These are phyloP conservation scores for Latheticus oryzae DNA, from an alignment of 2,888 invertebrate species.

Conservation along the genomic window DNA sequence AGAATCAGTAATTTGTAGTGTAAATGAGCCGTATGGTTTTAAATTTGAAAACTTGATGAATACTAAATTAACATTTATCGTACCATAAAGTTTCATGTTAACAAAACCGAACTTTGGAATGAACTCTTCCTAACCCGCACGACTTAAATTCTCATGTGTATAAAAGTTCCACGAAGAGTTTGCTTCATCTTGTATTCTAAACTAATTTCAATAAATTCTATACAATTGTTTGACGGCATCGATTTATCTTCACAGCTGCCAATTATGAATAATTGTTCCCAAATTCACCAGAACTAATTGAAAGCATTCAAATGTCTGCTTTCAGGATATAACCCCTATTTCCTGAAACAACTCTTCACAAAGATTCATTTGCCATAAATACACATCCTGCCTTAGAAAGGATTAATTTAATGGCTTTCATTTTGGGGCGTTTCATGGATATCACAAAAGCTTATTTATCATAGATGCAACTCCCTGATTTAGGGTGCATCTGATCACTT, in stretches of 20 bases:
- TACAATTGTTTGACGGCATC: slow-evolving; percentile 32
- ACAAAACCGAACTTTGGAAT: slow-evolving; percentile 31
- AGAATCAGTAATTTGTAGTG: too few species aligned
- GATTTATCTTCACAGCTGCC: slow-evolving; percentile 44
- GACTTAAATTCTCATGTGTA: slow-evolving; percentile 35
- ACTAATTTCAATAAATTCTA: slow-evolving; percentile 37
- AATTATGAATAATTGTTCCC: slow-evolving; percentile 44
- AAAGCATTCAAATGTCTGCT: slow-evolving; percentile 40
- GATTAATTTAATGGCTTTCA: slow-evolving; percentile 55
- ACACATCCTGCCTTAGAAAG: slow-evolving; percentile 51
- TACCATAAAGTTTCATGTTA: slow-evolving; percentile 33
- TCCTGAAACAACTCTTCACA: slow-evolving; percentile 46
- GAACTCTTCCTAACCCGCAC: slow-evolving; percentile 26
- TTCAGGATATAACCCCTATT: slow-evolving; percentile 42
- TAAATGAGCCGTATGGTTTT: too few species aligned
- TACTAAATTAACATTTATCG: slow-evolving; percentile 24
- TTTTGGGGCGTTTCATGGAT: slow-evolving; percentile 55
- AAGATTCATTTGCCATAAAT: slow-evolving; percentile 49
- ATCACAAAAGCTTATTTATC: slow-evolving; percentile 52
- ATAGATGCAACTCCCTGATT: slow-evolving; percentile 26
- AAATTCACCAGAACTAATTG: slow-evolving; percentile 46
- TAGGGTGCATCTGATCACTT: slow-evolving; percentile 36
- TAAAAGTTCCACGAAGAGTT: slow-evolving; percentile 23
- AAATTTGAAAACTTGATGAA: slow-evolving; percentile 3
- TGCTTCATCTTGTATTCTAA: slow-evolving; percentile 16